Base-by-base conservation (phyloP, 2,888 invertebrate genomes). In the Drosophila macrothrix region DNA sequence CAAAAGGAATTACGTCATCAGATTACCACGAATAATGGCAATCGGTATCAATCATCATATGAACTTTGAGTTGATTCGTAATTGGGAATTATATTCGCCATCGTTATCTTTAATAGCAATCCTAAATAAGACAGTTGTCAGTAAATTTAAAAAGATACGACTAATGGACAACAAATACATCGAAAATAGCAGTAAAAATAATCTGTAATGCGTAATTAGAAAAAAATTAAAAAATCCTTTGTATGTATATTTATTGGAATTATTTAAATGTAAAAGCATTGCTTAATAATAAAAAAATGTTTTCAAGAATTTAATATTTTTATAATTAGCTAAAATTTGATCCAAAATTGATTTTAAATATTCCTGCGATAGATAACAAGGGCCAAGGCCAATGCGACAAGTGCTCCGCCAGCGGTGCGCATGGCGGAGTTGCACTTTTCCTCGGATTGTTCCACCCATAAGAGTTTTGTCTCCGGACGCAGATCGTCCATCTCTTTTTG, bases 401-500 rank as follows among this genome's bases (percentile, higher is more conserved):
- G 35, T n/a, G 19, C 1, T 28, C 54, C 65, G 12, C 65, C 59
- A 1, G 43, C 55, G 2, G 28, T 4, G 0, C 43, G 41, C 54
- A 49, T 55, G 3, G 50, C 65, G 1, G 50, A 46, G 16, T 12
- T 46, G 58, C 64, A 78, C 41, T 28, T 64, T 1, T 16, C 22
- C 3, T 0, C 1, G 3, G 65, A 65, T 39, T 73, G 73, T 31
- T 61, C 66, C 33, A 66, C 50, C 66, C 66, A 73, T 10, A 12
- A 1, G 2, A 66, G 10, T 0, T 43, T 1, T 9, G 31, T 9
- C 1, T 2, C n/a, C 2, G 7, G 14, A 0, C 22, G 10, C 25
- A 55, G 3, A 0, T 16, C 22, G 6, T 16, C 33, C 25, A 72
- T 54, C 1, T 29, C 10, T 1, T 43, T 0, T 33, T 61, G 35